Evolutionary conservation across 92 coral and sea anemone genomes (phyloP).

Genomic region (Palythoa caribaeorum): DNA sequence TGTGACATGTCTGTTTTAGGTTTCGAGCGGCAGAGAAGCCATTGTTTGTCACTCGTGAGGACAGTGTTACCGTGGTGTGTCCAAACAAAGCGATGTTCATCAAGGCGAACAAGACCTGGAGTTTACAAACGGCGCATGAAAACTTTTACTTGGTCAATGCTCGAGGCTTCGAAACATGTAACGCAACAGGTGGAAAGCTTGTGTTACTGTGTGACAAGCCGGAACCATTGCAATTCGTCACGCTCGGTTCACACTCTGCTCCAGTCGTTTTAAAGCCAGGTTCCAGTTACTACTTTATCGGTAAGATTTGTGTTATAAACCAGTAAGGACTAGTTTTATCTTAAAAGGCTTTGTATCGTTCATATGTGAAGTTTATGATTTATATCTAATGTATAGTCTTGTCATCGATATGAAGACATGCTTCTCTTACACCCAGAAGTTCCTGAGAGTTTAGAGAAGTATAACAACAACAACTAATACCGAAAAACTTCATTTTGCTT

Average conservation of each 20-base stretch:
- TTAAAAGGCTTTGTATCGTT: too few species aligned
- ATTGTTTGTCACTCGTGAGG: constrained; percentile 1
- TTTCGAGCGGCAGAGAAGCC: neutral
- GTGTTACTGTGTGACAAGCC: constrained; percentile 41
- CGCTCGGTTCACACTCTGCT: constrained; percentile 7
- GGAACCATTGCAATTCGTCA: constrained; percentile 41
- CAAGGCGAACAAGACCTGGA: constrained; percentile 27
- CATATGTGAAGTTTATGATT: too few species aligned
- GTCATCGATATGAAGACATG: too few species aligned
- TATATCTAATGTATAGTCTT: too few species aligned
- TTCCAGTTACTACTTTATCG: constrained; percentile 6
- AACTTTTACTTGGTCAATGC: constrained; percentile 16
- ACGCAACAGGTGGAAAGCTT: constrained; percentile 20
- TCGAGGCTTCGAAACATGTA: constrained; percentile 9
- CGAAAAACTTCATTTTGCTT: too few species aligned
- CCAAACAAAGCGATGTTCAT: constrained; percentile 39
- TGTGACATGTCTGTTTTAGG: neutral
- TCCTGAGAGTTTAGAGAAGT: too few species aligned
- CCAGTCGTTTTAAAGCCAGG: constrained; percentile 19
- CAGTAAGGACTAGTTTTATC: too few species aligned
- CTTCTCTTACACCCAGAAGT: too few species aligned
- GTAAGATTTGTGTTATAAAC: constrained; percentile 6
- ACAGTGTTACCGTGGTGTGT: constrained; percentile 23
- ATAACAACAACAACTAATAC: too few species aligned
- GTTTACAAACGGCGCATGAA: neutral